Percentiles rank a stretch among this genome's conserved stretches.
Evolutionary conservation across 92 coral and sea anemone species (phyloP).

Genomic region (Metridium senile): DNA sequence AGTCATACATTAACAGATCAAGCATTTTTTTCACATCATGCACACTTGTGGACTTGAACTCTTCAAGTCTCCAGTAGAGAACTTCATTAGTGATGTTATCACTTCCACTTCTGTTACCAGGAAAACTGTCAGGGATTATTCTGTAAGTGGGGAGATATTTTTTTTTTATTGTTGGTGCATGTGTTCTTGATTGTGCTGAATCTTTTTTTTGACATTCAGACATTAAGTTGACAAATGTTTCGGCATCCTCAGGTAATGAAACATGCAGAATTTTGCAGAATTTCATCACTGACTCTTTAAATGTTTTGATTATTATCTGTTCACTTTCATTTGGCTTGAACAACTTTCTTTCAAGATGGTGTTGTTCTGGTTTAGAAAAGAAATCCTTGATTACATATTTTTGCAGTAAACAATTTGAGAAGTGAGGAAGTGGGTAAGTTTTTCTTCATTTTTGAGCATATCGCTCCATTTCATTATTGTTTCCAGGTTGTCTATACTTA

Average conservation of each 20-base stretch:
- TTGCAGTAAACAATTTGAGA: slow-evolving; percentile 24
- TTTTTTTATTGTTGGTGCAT: slow-evolving; percentile 4
- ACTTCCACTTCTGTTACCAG: not conserved
- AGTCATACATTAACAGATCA: slow-evolving; percentile 30
- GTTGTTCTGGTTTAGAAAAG: too few relatives aligned
- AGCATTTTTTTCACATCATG: slow-evolving; percentile 25
- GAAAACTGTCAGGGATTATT: slow-evolving; percentile 25
- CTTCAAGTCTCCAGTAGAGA: slow-evolving; percentile 35
- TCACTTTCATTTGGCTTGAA: too few relatives aligned
- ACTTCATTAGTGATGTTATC: slow-evolving; percentile 6
- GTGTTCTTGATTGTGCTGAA: slow-evolving; percentile 4
- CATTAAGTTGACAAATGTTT: slow-evolving; percentile 19
- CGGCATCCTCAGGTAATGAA: slow-evolving; percentile 21
- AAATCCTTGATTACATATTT: slow-evolving; percentile 8
- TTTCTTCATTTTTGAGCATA: slow-evolving; percentile 28
- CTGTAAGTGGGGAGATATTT: slow-evolving; percentile 6
- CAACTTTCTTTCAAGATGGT: too few relatives aligned
- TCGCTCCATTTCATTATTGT: slow-evolving; percentile 25
- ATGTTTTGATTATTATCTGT: too few relatives aligned
- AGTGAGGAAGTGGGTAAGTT: slow-evolving; percentile 19
- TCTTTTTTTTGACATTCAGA: slow-evolving; percentile 9
- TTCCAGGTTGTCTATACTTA: slow-evolving; percentile 36
- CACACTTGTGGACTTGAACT: slow-evolving; percentile 20
- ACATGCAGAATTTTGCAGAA: too few relatives aligned
- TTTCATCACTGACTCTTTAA: too few relatives aligned